Evolutionary conservation across 2,797 vertebrate genomes (phyloP).

Genomic region (Taenioides sp.): DNA sequence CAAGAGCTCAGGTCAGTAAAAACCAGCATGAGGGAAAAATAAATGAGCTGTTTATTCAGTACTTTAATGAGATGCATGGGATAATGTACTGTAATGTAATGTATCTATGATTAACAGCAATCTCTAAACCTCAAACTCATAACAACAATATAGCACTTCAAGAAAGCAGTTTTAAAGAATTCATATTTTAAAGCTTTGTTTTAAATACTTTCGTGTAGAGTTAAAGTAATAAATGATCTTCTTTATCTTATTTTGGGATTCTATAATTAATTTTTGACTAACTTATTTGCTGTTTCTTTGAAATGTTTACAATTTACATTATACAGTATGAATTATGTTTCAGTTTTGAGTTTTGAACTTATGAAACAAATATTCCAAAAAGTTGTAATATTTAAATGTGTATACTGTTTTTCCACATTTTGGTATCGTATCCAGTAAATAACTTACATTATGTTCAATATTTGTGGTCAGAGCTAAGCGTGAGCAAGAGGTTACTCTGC

Average conservation of each 20-base stretch:
- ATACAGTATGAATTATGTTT: neutral
- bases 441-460: neutral
- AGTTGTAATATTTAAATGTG: neutral
- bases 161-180: too few relatives aligned
- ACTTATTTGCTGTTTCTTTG: neutral
- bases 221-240: too few relatives aligned
- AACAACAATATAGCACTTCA: too few relatives aligned
- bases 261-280: too few relatives aligned
- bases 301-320: neutral
- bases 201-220: neutral
- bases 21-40: neutral
- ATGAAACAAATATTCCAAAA: neutral
- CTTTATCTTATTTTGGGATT: neutral
- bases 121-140: neutral
- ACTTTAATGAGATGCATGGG: neutral
- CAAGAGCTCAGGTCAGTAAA: constrained; percentile 89
- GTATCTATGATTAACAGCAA: neutral
- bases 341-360: neutral
- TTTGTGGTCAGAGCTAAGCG: constrained; percentile 83
- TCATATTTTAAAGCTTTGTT: neutral
- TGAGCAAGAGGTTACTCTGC: constrained; percentile 90
- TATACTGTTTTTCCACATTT: neutral
- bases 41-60: neutral
- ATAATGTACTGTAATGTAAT: neutral
- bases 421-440: constrained; percentile 2